These are phyloP conservation scores for Drosophila lutescens DNA, from an alignment of 2,888 invertebrate species.

Conservation along the genomic window DNA sequence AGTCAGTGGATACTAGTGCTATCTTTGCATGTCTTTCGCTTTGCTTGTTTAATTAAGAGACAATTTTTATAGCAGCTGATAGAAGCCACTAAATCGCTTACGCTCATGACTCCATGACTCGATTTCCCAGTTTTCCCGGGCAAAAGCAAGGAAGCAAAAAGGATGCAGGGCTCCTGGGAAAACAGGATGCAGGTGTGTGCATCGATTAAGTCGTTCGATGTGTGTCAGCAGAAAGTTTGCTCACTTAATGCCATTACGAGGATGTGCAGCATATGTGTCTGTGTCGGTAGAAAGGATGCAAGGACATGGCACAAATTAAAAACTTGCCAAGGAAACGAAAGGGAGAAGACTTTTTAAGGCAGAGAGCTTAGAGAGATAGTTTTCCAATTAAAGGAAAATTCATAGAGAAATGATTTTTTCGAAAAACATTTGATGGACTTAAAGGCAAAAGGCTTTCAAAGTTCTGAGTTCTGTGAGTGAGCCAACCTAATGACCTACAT, in stretches of 20 bases:
- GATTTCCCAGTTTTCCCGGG: conserved; percentile 9
- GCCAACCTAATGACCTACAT: conserved; percentile 4
- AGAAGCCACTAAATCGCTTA: conserved; percentile 64
- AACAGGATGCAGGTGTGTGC: conserved; percentile 36
- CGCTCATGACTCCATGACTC: conserved; percentile 31
- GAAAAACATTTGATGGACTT: neutral
- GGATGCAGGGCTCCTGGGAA: conserved; percentile 2
- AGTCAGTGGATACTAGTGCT: conserved; percentile 5
- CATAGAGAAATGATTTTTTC: neutral
- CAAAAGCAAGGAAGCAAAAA: neutral
- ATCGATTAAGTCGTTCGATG: conserved; percentile 68
- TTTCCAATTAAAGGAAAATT: conserved; percentile 31
- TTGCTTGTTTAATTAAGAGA: conserved; percentile 72
- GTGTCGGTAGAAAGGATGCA: conserved; percentile 1
- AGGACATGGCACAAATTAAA: conserved; percentile 45
- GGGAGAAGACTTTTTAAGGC: neutral
- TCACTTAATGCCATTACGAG: conserved; percentile 64
- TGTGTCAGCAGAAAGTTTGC: conserved; percentile 59
- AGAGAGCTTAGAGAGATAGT: conserved; percentile 9
- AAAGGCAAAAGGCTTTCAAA: neutral
- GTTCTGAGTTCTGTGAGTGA: neutral
- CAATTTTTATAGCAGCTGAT: conserved; percentile 73
- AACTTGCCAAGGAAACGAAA: conserved; percentile 37
- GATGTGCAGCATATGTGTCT: conserved; percentile 26
- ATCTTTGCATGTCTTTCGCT: conserved; percentile 21